Evolutionary conservation across 2,797 vertebrate genomes (phyloP).

Genomic region (Emydoidea blandingii): DNA sequence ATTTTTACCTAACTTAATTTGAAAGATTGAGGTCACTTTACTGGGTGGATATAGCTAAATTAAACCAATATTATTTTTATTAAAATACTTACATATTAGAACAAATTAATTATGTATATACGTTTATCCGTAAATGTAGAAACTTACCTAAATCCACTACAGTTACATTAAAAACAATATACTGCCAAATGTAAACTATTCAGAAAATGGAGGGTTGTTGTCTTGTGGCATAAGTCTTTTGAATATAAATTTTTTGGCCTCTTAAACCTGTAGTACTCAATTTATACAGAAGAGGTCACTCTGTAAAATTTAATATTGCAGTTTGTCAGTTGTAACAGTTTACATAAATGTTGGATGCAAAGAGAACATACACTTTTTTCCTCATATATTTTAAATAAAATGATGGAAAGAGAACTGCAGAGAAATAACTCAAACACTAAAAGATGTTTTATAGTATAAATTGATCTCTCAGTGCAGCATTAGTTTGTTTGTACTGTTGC

Average conservation of each 20-base stretch:
- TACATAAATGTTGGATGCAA: rapidly evolving
- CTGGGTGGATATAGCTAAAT: rapidly evolving
- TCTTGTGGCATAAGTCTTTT: rapidly evolving
- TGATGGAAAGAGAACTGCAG: too few species aligned
- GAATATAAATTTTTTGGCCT: background rate
- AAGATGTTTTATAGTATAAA: background rate
- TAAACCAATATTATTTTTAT: background rate
- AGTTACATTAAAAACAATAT: rapidly evolving
- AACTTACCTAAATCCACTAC: rapidly evolving
- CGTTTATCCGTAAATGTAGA: rapidly evolving
- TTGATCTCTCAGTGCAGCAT: too few species aligned
- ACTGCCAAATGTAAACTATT: too few species aligned
- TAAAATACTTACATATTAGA: background rate
- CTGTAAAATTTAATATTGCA: rapidly evolving
- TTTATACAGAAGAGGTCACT: rapidly evolving
- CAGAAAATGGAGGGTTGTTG: too few species aligned
- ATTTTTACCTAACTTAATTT: rapidly evolving
- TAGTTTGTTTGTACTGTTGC: too few species aligned
- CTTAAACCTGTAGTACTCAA: rapidly evolving
- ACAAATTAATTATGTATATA: rapidly evolving
- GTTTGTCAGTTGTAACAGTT: rapidly evolving
- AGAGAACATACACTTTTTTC: too few species aligned
- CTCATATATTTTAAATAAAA: background rate
- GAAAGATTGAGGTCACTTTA: rapidly evolving
- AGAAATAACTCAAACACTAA: too few species aligned